phyloP scores from a whole-genome alignment of 1,140 invertebrate genomes.

The Diplogasteroides magnus region DNA sequence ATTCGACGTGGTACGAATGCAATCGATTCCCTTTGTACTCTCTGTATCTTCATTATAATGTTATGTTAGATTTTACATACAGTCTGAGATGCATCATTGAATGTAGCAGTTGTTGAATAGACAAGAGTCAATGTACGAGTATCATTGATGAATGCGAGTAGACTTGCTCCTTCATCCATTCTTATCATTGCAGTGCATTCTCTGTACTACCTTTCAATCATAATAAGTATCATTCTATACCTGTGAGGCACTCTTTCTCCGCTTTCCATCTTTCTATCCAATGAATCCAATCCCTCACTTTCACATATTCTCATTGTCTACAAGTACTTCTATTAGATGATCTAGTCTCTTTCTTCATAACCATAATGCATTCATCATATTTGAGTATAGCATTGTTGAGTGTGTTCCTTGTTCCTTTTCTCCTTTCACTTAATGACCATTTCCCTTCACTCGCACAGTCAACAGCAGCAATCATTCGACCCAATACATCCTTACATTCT shows the following conservation, averaged over 20 bases:
- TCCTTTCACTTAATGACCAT: no score
- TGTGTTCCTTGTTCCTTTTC: neutral
- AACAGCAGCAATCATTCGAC: no score
- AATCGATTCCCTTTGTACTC: neutral
- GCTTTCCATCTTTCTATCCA: neutral
- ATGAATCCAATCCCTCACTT: neutral
- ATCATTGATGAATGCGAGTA: neutral
- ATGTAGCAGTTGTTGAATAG: no score
- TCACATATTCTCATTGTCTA: neutral
- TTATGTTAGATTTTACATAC: no score
- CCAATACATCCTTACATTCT: no score
- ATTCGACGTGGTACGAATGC: neutral
- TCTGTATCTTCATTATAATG: no score
- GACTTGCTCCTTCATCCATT: neutral
- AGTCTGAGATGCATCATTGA: no score
- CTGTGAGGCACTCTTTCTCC: neutral
- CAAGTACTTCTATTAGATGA: neutral
- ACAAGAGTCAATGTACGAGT: no score
- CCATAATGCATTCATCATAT: neutral
- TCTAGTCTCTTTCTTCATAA: conserved; percentile 47
- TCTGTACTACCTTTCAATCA: neutral
- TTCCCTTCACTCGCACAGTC: no score
- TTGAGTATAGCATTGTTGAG: neutral
- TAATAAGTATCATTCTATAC: neutral
- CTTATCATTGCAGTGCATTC: neutral